Base-by-base conservation (phyloP, 2,113 vertebrate genomes). In the Gymnogyps californianus region DNA sequence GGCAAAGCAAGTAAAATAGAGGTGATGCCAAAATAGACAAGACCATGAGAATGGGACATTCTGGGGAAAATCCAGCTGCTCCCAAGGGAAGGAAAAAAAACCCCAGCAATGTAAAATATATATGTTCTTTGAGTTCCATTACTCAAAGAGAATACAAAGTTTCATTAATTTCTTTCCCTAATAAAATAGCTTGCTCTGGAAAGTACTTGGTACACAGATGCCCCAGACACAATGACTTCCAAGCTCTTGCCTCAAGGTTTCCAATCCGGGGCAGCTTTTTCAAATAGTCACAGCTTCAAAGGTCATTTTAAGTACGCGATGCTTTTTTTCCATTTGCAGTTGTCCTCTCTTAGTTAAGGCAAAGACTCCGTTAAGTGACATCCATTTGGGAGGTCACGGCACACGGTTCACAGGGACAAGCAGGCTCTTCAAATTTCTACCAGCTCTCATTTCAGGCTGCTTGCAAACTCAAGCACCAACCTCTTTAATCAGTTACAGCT, bases 401-500 rank as follows among this genome's bases (percentile, higher is more conserved):
- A 12, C 22, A 2, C 12, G 49, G 40, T 52, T 93, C 54, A 72
- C 36, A 49, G 49, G 38, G 44, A 13, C 36, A 17, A 74, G 44
- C 12, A 31, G 25, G 58, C 46, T 80, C 82, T 66, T 54, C 40
- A 44, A 11, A 42, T 31, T 65, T 66, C 65, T 11, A 87, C 69
- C 78, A 58, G 38, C 36, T 58, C 28, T 54, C 58, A 7, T 67
- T 71, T 64, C 91, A 94, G 62, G 74, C 87, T 91, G 62, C 87
- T 92, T 69, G 61, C 87, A 95, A 94, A 66, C 77, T 87, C 64
- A 36, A 81, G 86, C 79, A 95, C 79, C 87, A 87, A 11, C 62
- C 58, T 89, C 67, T 71, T 79, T 95, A 97, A 96, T 89, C 84
- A 74, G 89, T 83, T 87, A 57, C 87, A 96, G 91, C 62, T 96